Evolutionary conservation across 2,888 invertebrate species (phyloP).

Genomic region (Synergus gifuensis): DNA sequence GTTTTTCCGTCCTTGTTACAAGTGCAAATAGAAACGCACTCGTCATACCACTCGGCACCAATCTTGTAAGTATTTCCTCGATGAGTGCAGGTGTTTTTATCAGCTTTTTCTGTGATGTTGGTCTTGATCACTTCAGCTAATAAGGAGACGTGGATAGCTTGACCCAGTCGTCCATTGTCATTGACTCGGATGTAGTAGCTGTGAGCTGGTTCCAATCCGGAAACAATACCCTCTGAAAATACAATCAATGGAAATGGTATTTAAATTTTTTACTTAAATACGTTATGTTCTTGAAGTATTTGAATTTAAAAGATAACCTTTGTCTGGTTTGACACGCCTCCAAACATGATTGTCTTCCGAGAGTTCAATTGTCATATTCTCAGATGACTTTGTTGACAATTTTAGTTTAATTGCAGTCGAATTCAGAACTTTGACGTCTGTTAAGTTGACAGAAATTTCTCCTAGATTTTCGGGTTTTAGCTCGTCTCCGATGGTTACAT

Average conservation of each 20-base stretch:
- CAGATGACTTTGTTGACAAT: slow-evolving; percentile 67
- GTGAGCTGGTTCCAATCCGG: slow-evolving; percentile 74
- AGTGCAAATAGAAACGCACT: slow-evolving; percentile 88
- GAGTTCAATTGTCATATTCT: slow-evolving; percentile 68
- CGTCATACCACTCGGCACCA: slow-evolving; percentile 83
- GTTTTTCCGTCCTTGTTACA: slow-evolving; percentile 83
- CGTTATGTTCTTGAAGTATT: background rate
- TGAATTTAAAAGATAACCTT: slow-evolving; percentile 60
- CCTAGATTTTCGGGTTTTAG: slow-evolving; percentile 71
- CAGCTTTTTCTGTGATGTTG: slow-evolving; percentile 68
- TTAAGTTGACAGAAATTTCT: slow-evolving; percentile 71
- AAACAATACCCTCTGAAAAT: slow-evolving; percentile 70
- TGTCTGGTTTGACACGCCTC: slow-evolving; percentile 70
- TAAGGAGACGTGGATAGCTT: slow-evolving; percentile 69
- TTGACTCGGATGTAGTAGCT: slow-evolving; percentile 75
- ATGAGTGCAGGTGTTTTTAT: slow-evolving; percentile 68
- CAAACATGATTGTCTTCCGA: slow-evolving; percentile 74
- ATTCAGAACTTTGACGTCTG: slow-evolving; percentile 73
- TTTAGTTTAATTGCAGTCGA: slow-evolving; percentile 74
- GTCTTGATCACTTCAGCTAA: slow-evolving; percentile 73
- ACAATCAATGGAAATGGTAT: background rate
- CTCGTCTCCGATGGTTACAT: slow-evolving; percentile 89
- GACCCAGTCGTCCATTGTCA: slow-evolving; percentile 69
- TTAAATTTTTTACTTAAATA: background rate
- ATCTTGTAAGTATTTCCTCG: slow-evolving; percentile 78